Evolutionary conservation across 2,888 invertebrate species (phyloP), one percentile per base, ranked within the genome.

Genomic region (Cyclophora albipunctata): DNA sequence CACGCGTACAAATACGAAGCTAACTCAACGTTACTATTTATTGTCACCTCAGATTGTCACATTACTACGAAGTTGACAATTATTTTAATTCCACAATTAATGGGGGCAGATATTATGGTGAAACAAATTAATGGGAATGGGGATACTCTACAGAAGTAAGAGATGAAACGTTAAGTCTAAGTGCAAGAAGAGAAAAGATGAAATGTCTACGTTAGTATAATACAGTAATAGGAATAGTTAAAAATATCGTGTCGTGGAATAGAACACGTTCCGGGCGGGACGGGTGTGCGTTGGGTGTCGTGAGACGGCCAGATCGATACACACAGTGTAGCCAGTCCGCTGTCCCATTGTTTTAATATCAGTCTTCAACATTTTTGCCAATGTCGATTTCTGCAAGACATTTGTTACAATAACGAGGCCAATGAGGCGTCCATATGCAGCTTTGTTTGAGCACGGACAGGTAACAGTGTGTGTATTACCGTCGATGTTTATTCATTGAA

Each of bases 231-330:
- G 60, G 61, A 58, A 63, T 60, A 70, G 62, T 59, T 67, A 66
- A 64, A 37, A 65, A 63, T 60, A 66, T 69, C 67, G 80, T 80
- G 84, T 86, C 86, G 87, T 87, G 78, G 86, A 87, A 87, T 86
- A 87, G 87, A 86, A 87, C 87, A 86, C 83, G 81, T 81, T 78
- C 64, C 71, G 76, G 78, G 78, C 73, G 81, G 85, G 85, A 86
- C 84, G 85, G 85, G 85, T 83, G 83, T 84, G 83, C 83, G 82
- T 84, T 82, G 69, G 71, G 73, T 77, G 64, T 70, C 67, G 67
- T 63, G 55, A 59, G 67, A 60, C 73, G 50, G 45, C 45, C 2
- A 40, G n/a, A 43, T 47, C 40, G 45, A 47, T 45, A 46, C 34
- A 41, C 48, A 45, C 52, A 34, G 7, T 49, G 52, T 51, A 48